Evolutionary conservation across 1,140 invertebrate species (phyloP), one percentile per base, ranked within the genome.

Genomic region (Orchesella cincta): DNA sequence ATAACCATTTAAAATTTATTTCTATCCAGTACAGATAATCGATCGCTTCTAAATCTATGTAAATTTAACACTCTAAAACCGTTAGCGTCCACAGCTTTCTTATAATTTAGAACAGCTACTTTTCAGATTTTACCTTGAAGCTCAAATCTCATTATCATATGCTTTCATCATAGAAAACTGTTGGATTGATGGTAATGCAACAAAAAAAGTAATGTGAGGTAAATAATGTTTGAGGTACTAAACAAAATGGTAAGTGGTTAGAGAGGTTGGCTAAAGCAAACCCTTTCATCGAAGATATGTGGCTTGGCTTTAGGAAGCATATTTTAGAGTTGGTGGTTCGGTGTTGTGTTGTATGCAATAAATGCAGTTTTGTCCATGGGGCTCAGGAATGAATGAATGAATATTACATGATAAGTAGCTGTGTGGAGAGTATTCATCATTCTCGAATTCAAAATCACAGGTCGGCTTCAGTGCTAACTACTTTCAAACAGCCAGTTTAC

Each of bases 381-480:
- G 46, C 28, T 18, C 34, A 71, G 33, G 35, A n/a, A n/a, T 36
- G 36, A 39, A 73, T 73, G 52, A 67, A 77, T 64, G 72, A 74
- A 36, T 54, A 28, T 51, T 64, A 64, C 57, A 77, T 79, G 79
- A 80, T 74, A 77, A 77, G 76, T 76, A 76, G 79, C 76, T 75
- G 76, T 75, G 74, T 73, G 73, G 73, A 77, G 72, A 80, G 73
- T 80, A 77, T 77, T 77, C 79, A 80, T 77, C 73, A 78, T 77
- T 75, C 77, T 80, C 77, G 76, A 77, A 80, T 80, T 74, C 72
- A 46, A 77, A 80, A 80, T 80, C 79, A 80, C 76, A 80, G 79
- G 76, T 76, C 79, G 79, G 79, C 74, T 57, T 34, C 23, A 80
- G 79, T 80, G 79, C 79, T 80, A 80, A 80, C 76, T 67, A 76